Evolutionary conservation across 2,113 vertebrate species (phyloP).

Genomic region (Martes martes): DNA sequence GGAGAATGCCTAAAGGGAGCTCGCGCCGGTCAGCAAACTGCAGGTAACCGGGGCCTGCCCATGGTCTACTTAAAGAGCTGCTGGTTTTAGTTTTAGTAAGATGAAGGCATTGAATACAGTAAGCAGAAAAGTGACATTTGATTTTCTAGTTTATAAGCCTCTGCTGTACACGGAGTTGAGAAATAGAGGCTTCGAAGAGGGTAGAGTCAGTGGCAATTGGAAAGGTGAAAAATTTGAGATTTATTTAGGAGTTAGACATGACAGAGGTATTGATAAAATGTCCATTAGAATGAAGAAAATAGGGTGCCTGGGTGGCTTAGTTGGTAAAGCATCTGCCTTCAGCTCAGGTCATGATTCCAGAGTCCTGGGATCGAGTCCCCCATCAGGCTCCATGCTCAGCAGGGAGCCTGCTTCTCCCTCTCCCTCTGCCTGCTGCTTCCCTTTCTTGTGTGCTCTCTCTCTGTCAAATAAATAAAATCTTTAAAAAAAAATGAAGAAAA

Average conservation of each 20-base stretch:
- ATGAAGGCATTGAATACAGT: background rate
- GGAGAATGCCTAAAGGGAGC: background rate
- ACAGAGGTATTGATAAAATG: background rate
- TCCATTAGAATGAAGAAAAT: background rate
- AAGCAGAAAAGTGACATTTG: background rate
- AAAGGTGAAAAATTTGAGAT: background rate
- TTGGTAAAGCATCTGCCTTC: too few species aligned
- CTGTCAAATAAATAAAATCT: too few species aligned
- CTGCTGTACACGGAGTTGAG: background rate
- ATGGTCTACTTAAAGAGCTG: background rate
- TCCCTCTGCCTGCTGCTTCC: too few species aligned
- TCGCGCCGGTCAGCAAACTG: background rate
- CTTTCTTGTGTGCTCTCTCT: too few species aligned
- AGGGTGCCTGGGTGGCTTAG: too few species aligned
- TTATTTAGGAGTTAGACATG: background rate
- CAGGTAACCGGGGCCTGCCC: background rate
- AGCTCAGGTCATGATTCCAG: too few species aligned
- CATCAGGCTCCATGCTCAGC: too few species aligned
- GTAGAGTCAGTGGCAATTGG: background rate
- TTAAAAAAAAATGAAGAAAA: background rate
- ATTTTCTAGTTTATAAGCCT: background rate
- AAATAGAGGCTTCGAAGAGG: background rate
- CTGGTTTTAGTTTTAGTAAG: background rate
- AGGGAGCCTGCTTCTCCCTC: too few species aligned
- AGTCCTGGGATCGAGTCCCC: too few species aligned